Evolutionary conservation across 2,113 vertebrate genomes (phyloP).

Genomic region (Carassius gibelio): DNA sequence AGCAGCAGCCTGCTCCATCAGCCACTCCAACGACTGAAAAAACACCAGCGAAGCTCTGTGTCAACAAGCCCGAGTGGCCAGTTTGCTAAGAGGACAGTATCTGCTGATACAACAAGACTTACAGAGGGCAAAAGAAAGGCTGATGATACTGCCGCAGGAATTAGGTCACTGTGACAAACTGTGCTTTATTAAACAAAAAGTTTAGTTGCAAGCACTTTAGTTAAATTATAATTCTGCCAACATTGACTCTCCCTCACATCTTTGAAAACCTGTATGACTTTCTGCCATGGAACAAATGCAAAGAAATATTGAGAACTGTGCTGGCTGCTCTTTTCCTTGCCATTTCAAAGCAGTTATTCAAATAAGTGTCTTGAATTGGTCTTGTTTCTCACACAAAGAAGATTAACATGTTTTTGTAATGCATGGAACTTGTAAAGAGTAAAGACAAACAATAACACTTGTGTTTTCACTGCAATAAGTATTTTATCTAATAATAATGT

Average conservation of each 20-base stretch:
- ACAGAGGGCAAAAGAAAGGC: constrained; percentile 51
- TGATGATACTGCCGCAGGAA: constrained; percentile 32
- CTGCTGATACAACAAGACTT: constrained; percentile 69
- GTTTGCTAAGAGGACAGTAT: constrained; percentile 72
- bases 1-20: constrained; percentile 55
- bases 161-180: constrained; percentile 45
- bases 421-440: no score
- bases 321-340: background rate
- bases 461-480: no score
- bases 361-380: background rate
- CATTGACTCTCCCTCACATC: background rate
- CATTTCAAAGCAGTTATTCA: background rate
- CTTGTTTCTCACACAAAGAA: background rate
- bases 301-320: background rate
- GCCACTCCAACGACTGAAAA: constrained; percentile 62
- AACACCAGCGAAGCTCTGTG: constrained; percentile 68
- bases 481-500: no score
- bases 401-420: background rate
- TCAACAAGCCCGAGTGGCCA: constrained; percentile 65
- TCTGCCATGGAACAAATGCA: background rate
- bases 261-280: background rate
- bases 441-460: no score
- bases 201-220: background rate
- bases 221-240: background rate
- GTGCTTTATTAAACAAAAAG: constrained; percentile 34